phyloP scores from a whole-genome alignment of 2,888 invertebrate species.

The Aphodius granarius region DNA sequence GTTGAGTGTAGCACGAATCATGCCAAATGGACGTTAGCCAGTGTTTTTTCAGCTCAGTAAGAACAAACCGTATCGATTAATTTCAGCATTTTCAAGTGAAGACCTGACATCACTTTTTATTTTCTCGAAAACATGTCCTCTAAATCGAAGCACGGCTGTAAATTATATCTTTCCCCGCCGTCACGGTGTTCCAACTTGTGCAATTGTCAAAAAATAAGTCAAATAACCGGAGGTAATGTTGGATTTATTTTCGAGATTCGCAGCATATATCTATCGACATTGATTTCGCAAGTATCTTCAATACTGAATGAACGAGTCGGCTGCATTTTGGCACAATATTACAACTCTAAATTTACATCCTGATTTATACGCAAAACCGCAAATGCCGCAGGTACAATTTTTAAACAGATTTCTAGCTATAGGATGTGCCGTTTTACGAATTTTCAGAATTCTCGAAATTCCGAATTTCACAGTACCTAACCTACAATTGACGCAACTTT shows the following conservation, averaged over 20 bases:
- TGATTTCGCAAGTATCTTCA: not conserved
- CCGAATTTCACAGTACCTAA: not conserved
- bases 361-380: not conserved
- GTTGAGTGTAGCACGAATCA: not conserved
- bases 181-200: not conserved
- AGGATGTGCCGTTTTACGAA: not conserved
- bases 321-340: not conserved
- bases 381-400: not conserved
- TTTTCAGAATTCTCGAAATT: not conserved
- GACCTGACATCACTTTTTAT: not conserved
- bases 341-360: not conserved
- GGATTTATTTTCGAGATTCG: not conserved
- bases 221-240: not conserved
- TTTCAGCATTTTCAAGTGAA: not conserved
- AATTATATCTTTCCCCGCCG: not conserved
- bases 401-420: not conserved
- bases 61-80: not conserved
- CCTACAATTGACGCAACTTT: not conserved
- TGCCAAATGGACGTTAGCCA: not conserved
- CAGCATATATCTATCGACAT: not conserved
- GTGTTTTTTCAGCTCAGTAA: not conserved
- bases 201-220: not conserved
- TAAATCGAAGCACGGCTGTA: not conserved
- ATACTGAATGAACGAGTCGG: not conserved
- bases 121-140: not conserved